Evolutionary conservation across 2,888 invertebrate genomes (phyloP).

Genomic region (Liopterus haemorrhoidalis): DNA sequence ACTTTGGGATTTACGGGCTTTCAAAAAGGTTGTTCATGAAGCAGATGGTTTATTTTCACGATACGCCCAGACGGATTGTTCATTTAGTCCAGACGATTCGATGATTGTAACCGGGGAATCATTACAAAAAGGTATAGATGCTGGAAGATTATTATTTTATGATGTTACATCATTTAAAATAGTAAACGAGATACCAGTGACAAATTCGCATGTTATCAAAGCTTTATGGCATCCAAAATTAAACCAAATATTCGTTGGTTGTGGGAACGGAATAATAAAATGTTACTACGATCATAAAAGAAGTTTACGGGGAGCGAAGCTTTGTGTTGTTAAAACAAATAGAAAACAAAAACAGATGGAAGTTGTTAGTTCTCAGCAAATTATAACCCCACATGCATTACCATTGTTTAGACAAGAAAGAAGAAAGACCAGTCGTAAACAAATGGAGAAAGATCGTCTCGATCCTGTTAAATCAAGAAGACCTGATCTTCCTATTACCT

Average conservation of each 20-base stretch:
- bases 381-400: conserved; percentile 93
- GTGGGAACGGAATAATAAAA: conserved; percentile 84
- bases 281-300: conserved; percentile 84
- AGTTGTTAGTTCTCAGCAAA: conserved; percentile 82
- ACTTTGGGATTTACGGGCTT: conserved; percentile 85
- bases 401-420: conserved; percentile 92
- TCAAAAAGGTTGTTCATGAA: conserved; percentile 69
- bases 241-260: conserved; percentile 93
- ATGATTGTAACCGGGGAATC: conserved; percentile 86
- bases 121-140: conserved; percentile 56
- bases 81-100: conserved; percentile 89
- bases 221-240: conserved; percentile 93
- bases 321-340: conserved; percentile 78
- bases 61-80: conserved; percentile 75
- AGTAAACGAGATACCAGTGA: conserved; percentile 68
- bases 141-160: conserved; percentile 72
- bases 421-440: conserved; percentile 80
- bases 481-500: conserved; percentile 82
- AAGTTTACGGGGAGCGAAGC: conserved; percentile 83
- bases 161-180: conserved; percentile 69
- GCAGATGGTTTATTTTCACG: conserved; percentile 70
- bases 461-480: conserved; percentile 78
- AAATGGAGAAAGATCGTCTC: conserved; percentile 83
- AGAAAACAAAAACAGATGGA: conserved; percentile 77
- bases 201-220: conserved; percentile 79